These are phyloP conservation scores for Pocillopora meandrina DNA, from an alignment of 92 coral and sea anemone species.

Conservation along the genomic window DNA sequence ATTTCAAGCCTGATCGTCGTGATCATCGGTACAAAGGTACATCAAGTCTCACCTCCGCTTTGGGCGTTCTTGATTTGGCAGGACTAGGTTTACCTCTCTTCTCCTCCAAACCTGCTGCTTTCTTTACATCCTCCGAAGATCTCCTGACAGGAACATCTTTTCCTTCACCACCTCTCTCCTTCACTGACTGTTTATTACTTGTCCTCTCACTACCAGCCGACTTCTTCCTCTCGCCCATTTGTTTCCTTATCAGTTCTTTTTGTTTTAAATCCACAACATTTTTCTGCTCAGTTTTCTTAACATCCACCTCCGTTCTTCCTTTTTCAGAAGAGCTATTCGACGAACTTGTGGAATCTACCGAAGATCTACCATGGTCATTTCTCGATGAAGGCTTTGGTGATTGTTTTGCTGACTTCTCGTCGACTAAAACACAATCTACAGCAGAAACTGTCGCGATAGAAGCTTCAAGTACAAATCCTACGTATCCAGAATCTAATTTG, in stretches of 20 bases:
- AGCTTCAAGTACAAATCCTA: conserved; percentile 67
- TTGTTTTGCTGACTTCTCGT: conserved; percentile 35
- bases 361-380: conserved; percentile 56
- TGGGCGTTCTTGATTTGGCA: conserved; percentile 51
- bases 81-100: conserved; percentile 55
- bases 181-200: conserved; percentile 3
- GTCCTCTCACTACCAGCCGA: conserved; percentile 19
- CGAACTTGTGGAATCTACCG: conserved; percentile 65
- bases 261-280: conserved; percentile 47
- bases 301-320: conserved; percentile 53
- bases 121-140: conserved; percentile 24
- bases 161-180: conserved; percentile 7
- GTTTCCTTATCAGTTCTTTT: conserved; percentile 65
- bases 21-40: not conserved
- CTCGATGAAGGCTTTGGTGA: conserved; percentile 39
- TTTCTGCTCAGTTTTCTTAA: conserved; percentile 37
- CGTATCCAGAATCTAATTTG: conserved; percentile 77
- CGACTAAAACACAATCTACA: conserved; percentile 78
- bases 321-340: conserved; percentile 74
- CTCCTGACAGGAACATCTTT: not conserved
- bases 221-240: conserved; percentile 68
- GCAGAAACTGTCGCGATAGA: conserved; percentile 84
- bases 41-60: conserved; percentile 25
- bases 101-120: conserved; percentile 7
- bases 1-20: no score